Percentiles rank a stretch among this genome's conserved stretches.
Evolutionary conservation across 2,797 vertebrate species (phyloP).

Genomic region (Calcarius lapponicus): DNA sequence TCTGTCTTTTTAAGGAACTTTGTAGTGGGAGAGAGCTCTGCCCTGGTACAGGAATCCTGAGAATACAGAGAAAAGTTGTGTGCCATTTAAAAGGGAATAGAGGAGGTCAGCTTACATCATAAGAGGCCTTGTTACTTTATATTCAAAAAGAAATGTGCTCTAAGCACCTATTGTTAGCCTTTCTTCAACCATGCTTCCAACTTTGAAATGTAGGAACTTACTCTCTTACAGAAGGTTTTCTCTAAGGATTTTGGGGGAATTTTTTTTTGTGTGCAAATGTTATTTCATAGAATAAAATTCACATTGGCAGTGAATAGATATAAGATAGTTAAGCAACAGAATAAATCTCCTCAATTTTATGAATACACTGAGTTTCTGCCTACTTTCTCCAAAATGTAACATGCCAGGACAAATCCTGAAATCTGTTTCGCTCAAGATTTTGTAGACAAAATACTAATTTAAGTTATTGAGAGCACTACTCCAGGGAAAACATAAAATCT

Average conservation of each 20-base stretch:
- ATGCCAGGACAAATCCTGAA: not conserved
- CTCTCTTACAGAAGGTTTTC: not conserved
- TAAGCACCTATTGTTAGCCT: not conserved
- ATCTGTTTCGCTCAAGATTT: not conserved
- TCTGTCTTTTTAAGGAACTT: not conserved
- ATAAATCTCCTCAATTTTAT: not conserved
- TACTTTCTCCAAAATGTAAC: not conserved
- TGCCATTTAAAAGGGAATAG: not conserved
- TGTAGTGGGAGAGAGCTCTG: not conserved
- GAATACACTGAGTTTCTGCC: not conserved
- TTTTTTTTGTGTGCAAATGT: not conserved
- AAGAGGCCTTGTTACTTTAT: not conserved
- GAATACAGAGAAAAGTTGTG: not conserved
- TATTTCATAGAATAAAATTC: not conserved
- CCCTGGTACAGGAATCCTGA: not conserved
- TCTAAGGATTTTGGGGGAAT: not conserved
- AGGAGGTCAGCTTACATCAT: not conserved
- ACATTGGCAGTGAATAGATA: not conserved
- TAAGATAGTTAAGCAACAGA: not conserved
- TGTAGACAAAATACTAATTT: not conserved
- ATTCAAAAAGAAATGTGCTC: not conserved
- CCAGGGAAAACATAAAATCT: not conserved
- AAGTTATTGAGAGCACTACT: not conserved
- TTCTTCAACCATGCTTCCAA: not conserved
- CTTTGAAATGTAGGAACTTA: not conserved